phyloP scores from a whole-genome alignment of 2,888 invertebrate genomes.

The Gerris lacustris region DNA sequence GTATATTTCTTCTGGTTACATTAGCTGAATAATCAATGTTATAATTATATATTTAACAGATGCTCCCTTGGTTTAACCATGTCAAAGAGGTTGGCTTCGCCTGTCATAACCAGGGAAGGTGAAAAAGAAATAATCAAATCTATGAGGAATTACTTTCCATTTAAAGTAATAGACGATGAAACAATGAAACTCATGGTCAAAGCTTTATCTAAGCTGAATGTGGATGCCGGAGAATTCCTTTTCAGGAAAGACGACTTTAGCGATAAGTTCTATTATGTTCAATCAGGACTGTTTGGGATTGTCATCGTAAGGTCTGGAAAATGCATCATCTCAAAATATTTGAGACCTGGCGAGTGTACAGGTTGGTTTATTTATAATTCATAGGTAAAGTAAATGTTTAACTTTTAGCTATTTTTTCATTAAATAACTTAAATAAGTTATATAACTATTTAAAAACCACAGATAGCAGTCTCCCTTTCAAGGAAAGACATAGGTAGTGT shows the following conservation, averaged over 20 bases:
- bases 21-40: too few species aligned
- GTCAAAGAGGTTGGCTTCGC: too few species aligned
- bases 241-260: neutral
- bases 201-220: neutral
- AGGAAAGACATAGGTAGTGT: too few species aligned
- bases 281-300: neutral
- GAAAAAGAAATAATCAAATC: neutral
- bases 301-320: neutral
- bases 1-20: too few species aligned
- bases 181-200: neutral
- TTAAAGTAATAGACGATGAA: neutral
- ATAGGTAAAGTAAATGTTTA: too few species aligned
- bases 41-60: too few species aligned
- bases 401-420: too few species aligned
- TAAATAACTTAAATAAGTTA: too few species aligned
- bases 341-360: neutral
- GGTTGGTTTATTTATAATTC: too few species aligned
- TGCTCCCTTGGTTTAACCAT: too few species aligned
- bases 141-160: neutral
- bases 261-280: neutral
- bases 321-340: neutral
- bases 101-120: neutral
- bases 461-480: too few species aligned
- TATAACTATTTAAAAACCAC: too few species aligned
- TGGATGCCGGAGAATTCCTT: neutral